Conservation (phyloP, 64 coral and sea anemone species). For the Stichodactyla mertensii region DNA sequence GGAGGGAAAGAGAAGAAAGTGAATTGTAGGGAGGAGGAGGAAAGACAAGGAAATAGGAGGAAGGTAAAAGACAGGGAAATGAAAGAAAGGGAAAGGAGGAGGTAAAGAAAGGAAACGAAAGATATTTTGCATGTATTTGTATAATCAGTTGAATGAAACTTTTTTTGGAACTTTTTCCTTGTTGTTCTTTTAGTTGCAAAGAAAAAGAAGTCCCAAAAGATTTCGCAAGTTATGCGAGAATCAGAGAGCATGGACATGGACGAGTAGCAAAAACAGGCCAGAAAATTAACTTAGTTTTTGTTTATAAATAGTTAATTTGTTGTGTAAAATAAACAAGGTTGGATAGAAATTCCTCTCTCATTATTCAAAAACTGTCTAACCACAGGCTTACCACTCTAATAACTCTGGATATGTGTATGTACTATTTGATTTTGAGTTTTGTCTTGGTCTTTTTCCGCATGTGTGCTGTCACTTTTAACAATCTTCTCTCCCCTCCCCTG, state of each 20-base stretch:
- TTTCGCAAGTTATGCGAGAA: slow-evolving; percentile 91
- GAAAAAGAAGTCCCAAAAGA: slow-evolving; percentile 66
- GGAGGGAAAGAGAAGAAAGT: no score
- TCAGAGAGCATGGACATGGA: slow-evolving; percentile 79
- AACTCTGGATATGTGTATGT: no score
- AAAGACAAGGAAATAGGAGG: no score
- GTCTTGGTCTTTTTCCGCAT: no score
- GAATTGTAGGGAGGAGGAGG: no score
- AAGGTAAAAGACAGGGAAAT: no score
- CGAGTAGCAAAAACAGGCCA: slow-evolving; percentile 21
- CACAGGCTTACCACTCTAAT: background rate
- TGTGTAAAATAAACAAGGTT: slow-evolving; percentile 1
- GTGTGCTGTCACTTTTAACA: no score
- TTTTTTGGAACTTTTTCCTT: background rate
- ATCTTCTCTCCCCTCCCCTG: no score
- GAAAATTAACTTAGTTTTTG: background rate
- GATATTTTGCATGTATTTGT: no score
- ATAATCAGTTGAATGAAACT: no score
- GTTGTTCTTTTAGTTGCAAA: background rate
- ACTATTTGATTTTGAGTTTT: no score
- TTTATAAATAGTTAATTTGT: background rate
- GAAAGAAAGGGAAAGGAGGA: background rate
- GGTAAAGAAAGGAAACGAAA: background rate
- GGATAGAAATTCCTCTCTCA: background rate
- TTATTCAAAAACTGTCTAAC: background rate